A percentile compares a stretch with the other conserved stretches of the same genome.
Evolutionary conservation across 2,888 invertebrate species (phyloP).

Genomic region (Pristionchus entomophagus): DNA sequence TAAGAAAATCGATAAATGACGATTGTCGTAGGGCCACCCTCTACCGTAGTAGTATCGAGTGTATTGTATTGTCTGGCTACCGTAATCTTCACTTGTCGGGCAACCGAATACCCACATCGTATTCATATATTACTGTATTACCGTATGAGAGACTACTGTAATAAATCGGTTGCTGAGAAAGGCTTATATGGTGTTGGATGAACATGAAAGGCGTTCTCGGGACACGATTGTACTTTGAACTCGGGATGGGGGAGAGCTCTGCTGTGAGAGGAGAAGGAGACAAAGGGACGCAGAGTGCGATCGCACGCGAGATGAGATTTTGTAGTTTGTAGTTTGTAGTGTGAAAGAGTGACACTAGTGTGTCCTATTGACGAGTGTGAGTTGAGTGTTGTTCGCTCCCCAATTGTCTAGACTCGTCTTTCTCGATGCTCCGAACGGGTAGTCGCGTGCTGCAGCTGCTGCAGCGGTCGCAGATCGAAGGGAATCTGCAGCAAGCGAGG

Average conservation of each 20-base stretch:
- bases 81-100: constrained; percentile 45
- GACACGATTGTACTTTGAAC: constrained; percentile 19
- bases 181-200: background rate
- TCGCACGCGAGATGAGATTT: background rate
- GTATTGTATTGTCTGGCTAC: constrained; percentile 17
- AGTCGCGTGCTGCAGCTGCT: background rate
- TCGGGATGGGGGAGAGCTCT: background rate
- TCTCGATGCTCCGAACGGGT: background rate
- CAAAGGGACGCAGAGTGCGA: background rate
- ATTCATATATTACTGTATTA: background rate
- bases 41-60: background rate
- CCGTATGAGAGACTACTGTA: no score
- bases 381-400: background rate
- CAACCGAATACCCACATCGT: constrained; percentile 29
- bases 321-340: background rate
- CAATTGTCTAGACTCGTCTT: background rate
- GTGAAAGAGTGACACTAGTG: background rate
- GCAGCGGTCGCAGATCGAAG: background rate
- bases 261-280: no score
- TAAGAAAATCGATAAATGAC: constrained; percentile 46
- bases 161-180: constrained; percentile 44
- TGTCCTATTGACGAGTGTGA: background rate
- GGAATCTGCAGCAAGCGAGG: background rate
- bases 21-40: constrained; percentile 40
- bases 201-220: background rate